These are phyloP conservation scores for Tenthredo livida DNA, from an alignment of 2,888 invertebrate species.

Conservation along the genomic window DNA sequence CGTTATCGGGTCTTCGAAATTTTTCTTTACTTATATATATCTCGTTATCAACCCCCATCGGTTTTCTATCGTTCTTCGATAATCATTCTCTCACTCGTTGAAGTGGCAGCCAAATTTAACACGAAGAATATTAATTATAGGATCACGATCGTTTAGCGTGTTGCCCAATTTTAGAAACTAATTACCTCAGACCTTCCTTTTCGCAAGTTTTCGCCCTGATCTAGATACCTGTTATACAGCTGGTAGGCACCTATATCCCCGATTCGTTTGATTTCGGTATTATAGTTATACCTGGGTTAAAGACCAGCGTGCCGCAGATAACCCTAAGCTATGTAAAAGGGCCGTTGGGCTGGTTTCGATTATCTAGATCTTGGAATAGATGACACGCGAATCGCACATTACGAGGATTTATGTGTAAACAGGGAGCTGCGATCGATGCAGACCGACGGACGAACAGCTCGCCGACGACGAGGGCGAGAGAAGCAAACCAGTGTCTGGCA, in stretches of 20 bases:
- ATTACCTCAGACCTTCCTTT: conserved; percentile 20
- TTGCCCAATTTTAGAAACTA: conserved; percentile 39
- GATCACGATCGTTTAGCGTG: conserved; percentile 37
- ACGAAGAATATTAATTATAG: conserved; percentile 18
- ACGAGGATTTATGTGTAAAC: conserved; percentile 69
- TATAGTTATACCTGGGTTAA: conserved; percentile 12
- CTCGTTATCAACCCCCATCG: neutral
- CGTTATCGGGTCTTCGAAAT: conserved; percentile 13
- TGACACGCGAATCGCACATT: conserved; percentile 73
- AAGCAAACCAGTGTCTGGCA: conserved; percentile 48
- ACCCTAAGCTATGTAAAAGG: conserved; percentile 44
- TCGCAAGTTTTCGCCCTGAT: conserved; percentile 13
- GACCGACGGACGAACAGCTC: conserved; percentile 53
- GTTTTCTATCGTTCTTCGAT: neutral
- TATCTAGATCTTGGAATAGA: conserved; percentile 55
- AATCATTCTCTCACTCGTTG: neutral
- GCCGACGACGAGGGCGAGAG: conserved; percentile 54
- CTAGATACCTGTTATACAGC: neutral
- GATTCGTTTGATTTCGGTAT: conserved; percentile 33
- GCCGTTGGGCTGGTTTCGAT: conserved; percentile 45
- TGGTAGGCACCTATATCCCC: neutral
- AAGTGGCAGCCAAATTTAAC: conserved; percentile 21
- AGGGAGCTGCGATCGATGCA: conserved; percentile 61
- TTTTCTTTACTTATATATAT: neutral
- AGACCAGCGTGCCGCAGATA: conserved; percentile 42